Evolutionary conservation across 2,888 invertebrate genomes (phyloP), one percentile per base, ranked within the genome.

Genomic region (Amphipoea oculea): DNA sequence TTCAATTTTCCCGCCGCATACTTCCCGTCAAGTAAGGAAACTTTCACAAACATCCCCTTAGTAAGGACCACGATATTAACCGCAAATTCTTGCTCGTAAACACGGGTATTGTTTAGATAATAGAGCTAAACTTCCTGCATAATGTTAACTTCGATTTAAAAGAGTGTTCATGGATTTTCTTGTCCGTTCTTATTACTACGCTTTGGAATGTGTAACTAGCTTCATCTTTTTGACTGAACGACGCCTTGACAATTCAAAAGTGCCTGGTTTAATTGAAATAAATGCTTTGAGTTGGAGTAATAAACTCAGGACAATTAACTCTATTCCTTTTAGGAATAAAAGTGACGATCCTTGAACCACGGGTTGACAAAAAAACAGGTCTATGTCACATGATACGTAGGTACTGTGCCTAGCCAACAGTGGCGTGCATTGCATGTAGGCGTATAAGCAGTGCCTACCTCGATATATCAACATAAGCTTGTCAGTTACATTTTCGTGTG

Each of bases 1-100:
- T 92, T 92, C 89, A 88, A 92, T 92, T 91, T 90, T 91, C 90
- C 89, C 86, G 83, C 87, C 91, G 89, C 93, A 94, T 94, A 94
- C 92, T 94, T 94, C 90, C 81, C 87, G 83, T 80, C 83, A 90
- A 90, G 90, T 87, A 88, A 85, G 87, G 83, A 85, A 92, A 92
- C 92, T 93, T 92, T 86, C 79, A 79, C 77, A 68, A 88, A 88
- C 88, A 89, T 90, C 84, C 72, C 69, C 79, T 73, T 72, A 67
- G 66, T 79, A 79, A 83, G 79, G 83, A 89, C 87, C 82, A 79
- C 73, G 76, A 70, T 71, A 66, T 75, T 81, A 83, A 82, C 86
- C 85, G 40, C 85, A 79, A 70, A 87, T 84, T 89, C 79, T 81
- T 78, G 78, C 40, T 67, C 51, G 17, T 75, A 75, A 79, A 63